Base-by-base conservation (phyloP, 2,888 invertebrate genomes). In the Epirrhoe tristata region DNA sequence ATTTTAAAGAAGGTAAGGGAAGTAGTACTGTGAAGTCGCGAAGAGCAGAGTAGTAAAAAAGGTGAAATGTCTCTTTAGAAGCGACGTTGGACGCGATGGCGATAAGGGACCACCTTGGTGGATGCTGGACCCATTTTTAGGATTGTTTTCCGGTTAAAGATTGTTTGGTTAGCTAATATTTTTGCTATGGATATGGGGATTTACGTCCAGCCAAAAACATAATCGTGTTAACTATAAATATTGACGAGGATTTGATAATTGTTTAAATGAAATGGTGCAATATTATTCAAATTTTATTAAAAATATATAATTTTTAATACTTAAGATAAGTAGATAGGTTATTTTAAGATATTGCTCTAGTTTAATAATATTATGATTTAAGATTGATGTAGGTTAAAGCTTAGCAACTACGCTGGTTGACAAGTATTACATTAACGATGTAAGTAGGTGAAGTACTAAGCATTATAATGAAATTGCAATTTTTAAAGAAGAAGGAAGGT, bases 51-150 rank as follows among this genome's bases (percentile, higher is more conserved):
- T 81, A 90, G 91, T 93, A 93, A 93, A 93, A 93, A 93, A 91
- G 91, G 89, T 93, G 91, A 93, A 93, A 92, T 91, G 92, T 90
- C 91, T 91, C 85, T 89, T 89, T 90, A 86, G 90, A 89, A 88
- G 88, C 90, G 90, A 86, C 84, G 82, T 82, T 84, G 86, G 90
- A 90, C 88, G 84, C 81, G 80, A 79, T 78, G 81, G 75, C 86
- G 93, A 93, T 93, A 93, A 93, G 90, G 77, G 93, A 93, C 93
- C 93, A 93, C 93, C 93, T 75, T 82, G 78, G 90, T 87, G 83
- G 87, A 83, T 81, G 76, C 74, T 82, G 85, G 81, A 74, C 82
- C 86, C 83, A 86, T 84, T 89, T 90, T 91, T 91, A 90, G 84
- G 79, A 84, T 79, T 81, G 83, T 89, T 90, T 91, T 91, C 92